Evolutionary conservation across 1,140 invertebrate genomes (phyloP), one percentile per base, ranked within the genome.

Genomic region (Pissodes strobi): DNA sequence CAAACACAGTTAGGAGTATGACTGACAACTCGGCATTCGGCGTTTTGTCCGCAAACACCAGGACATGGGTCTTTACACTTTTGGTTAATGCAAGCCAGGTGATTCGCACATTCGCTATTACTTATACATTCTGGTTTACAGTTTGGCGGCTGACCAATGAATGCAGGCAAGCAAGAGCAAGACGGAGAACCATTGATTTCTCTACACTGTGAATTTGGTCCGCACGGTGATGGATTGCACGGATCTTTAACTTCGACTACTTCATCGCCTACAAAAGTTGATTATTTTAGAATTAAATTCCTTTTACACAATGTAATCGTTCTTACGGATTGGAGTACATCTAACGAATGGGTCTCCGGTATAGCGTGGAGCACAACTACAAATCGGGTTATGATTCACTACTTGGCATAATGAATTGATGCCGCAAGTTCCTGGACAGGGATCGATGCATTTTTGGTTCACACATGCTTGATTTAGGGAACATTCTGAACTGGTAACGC

Each of bases 171-270:
- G 74, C 90, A 91, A 49, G 84, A 82, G 74, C 90, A 91, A 22
- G 84, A 82, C 1, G 84, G 82, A 9, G 82, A 78, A 13, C 83
- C 83, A 48, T 80, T 74, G 18, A 78, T 78, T 59, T 87, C 86
- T 4, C 85, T 83, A 72, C 92, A 94, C 25, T 88, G 83, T 3
- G 91, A 85, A 75, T 93, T 91, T 0, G 89, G 85, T 3, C 92
- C 92, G 78, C 92, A 94, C 1, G 90, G 90, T 57, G 89, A 90
- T 15, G 89, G 88, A 38, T 87, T 70, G 69, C 91, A 93, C 10
- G 89, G 89, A 74, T 90, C 86, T 15, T 76, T 79, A 37, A 22
- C 58, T 13, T 75, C 66, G 15, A 77, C 67, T 57, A 68, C 66
- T 72, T 66, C 65, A 9, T 68, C 61, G 15, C 37, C 66, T 68